Evolutionary conservation across 2,888 invertebrate species (phyloP).

Genomic region (Trichopria drosophilae): DNA sequence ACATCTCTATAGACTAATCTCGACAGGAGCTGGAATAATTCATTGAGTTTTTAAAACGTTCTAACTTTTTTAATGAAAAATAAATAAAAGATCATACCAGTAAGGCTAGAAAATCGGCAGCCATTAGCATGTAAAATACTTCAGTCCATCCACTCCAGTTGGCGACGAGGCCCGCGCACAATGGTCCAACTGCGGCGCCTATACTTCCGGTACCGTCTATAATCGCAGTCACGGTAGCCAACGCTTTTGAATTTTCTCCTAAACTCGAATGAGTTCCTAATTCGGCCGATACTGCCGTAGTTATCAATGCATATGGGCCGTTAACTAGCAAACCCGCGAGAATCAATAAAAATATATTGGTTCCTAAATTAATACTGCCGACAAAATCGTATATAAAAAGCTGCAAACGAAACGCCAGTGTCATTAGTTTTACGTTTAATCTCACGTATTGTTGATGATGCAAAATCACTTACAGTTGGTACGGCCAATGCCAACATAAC

Average conservation of each 20-base stretch:
- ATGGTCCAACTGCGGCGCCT: constrained; percentile 90
- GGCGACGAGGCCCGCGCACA: constrained; percentile 83
- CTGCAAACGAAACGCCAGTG: constrained; percentile 60
- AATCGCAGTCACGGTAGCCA: constrained; percentile 96
- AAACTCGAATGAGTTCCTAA: constrained; percentile 86
- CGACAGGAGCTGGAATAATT: constrained; percentile 53
- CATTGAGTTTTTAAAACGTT: not conserved
- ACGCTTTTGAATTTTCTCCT: constrained; percentile 81
- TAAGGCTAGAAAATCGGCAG: constrained; percentile 77
- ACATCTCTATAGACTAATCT: constrained; percentile 58
- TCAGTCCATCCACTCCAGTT: constrained; percentile 71
- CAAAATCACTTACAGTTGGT: constrained; percentile 80
- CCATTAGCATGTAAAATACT: constrained; percentile 90
- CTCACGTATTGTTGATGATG: no score
- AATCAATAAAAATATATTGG: constrained; percentile 72
- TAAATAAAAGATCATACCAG: constrained; percentile 59
- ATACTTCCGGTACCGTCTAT: constrained; percentile 95
- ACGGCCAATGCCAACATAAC: constrained; percentile 78
- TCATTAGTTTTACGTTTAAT: constrained; percentile 5
- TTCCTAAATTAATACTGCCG: constrained; percentile 65
- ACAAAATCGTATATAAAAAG: constrained; percentile 77
- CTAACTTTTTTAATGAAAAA: constrained; percentile 3
- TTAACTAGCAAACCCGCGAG: constrained; percentile 84
- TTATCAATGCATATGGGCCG: constrained; percentile 94
- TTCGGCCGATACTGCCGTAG: constrained; percentile 94